Evolutionary conservation across 2,888 invertebrate genomes (phyloP).

Genomic region (Idaea aversata): DNA sequence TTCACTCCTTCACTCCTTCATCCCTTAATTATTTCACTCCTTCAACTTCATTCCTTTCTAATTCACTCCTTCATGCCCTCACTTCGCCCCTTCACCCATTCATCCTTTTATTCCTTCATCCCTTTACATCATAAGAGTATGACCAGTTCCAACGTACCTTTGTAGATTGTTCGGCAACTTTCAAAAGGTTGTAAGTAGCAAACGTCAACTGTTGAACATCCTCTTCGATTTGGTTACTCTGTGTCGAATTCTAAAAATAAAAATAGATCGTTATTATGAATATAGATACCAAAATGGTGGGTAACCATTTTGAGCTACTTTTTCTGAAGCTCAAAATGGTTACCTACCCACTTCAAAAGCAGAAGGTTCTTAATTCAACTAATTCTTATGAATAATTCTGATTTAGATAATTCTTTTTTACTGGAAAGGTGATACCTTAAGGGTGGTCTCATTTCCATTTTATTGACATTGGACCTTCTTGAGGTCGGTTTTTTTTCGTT

Average conservation of each 20-base stretch:
- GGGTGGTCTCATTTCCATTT: background rate
- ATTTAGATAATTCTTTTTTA: too few species aligned
- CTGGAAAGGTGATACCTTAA: too few species aligned
- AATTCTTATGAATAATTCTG: too few species aligned
- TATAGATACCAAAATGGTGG: background rate
- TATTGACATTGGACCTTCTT: constrained; percentile 6
- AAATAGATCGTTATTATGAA: background rate
- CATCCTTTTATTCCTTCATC: background rate
- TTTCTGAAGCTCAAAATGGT: too few species aligned
- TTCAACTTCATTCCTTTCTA: background rate
- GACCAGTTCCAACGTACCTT: constrained; percentile 32
- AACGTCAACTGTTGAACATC: constrained; percentile 51
- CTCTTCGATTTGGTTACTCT: constrained; percentile 50
- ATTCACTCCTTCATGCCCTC: background rate
- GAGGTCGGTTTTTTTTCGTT: too few species aligned
- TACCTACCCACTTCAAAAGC: too few species aligned
- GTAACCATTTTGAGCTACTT: too few species aligned
- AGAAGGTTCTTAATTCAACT: too few species aligned
- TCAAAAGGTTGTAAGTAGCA: constrained; percentile 52
- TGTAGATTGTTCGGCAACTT: constrained; percentile 46
- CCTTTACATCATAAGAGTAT: too few species aligned
- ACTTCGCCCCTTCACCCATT: background rate
- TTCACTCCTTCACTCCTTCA: too few species aligned
- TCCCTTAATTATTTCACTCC: background rate
- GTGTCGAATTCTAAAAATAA: constrained; percentile 42